Base-by-base conservation (phyloP, 1,140 invertebrate genomes). In the Anthonomus grandis region DNA sequence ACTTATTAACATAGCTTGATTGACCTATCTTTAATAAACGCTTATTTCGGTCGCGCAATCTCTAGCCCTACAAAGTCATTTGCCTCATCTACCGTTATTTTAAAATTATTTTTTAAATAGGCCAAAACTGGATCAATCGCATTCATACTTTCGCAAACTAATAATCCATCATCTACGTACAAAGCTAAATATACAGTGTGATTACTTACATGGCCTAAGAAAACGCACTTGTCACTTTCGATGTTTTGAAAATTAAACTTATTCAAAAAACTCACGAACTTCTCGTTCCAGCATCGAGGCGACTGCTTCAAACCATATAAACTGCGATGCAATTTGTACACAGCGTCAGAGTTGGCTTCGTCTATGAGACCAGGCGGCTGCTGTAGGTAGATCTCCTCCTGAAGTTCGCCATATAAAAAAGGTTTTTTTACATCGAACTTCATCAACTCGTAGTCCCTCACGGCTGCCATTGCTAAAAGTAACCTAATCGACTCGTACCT, bases 221-320 rank as follows among this genome's bases (percentile, higher is more conserved):
- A n/a, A n/a, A n/a, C n/a, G n/a, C n/a, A n/a, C n/a, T n/a, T n/a
- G n/a, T n/a, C n/a, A n/a, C n/a, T n/a, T n/a, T n/a, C n/a, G n/a
- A n/a, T n/a, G n/a, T n/a, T n/a, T n/a, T n/a, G 24, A 10, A 22
- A 46, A 13, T 24, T 13, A 45, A 45, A 37, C 13, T 53, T 3
- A 39, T 22, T 17, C 22, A 59, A 10, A 25, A 47, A 34, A 15
- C 22, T 65, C 60, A 9, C 23, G 44, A 65, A 57, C 15, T 54
- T 31, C 34, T 54, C 36, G 50, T 75, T 70, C 76, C 77, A 79
- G 18, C 60, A 67, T 31, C 67, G 50, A 8, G 74, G 64, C 9
- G 74, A 62, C 66, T 79, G 75, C 60, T 76, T 76, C 3, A 78
- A 56, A 1, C 72, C 76, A 59, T 78, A 78, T 1, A 78, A 15